These are phyloP conservation scores for Balanococcus diminutus DNA, from an alignment of 2,888 invertebrate genomes.

Conservation along the genomic window DNA sequence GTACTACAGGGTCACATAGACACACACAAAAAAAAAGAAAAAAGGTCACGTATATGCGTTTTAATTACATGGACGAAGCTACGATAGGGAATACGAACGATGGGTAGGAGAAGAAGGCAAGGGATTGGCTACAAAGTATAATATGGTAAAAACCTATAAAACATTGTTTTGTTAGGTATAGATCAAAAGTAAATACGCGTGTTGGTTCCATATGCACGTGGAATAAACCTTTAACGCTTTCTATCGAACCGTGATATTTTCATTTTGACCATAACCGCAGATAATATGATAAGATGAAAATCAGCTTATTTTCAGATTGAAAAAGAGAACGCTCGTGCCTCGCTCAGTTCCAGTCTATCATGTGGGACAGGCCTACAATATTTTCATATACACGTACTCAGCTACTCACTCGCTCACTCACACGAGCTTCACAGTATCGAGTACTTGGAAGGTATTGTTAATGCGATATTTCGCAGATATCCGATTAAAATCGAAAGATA, in stretches of 20 bases:
- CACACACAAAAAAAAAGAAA: not conserved
- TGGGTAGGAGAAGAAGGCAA: not conserved
- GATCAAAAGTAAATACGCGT: constrained; percentile 3
- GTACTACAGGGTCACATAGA: no score
- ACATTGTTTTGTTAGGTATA: not conserved
- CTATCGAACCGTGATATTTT: constrained; percentile 34
- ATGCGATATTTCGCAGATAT: constrained; percentile 24
- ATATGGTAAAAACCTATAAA: not conserved
- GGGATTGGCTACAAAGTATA: not conserved
- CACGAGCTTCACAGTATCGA: not conserved
- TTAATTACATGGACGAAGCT: not conserved
- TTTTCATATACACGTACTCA: no score
- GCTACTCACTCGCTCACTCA: not conserved
- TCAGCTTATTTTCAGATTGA: constrained; percentile 22
- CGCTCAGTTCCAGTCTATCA: not conserved
- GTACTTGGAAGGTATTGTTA: constrained; percentile 37
- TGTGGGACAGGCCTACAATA: no score
- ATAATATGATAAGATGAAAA: constrained; percentile 40
- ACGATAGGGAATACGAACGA: not conserved
- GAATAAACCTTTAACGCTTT: not conserved
- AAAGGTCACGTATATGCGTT: not conserved
- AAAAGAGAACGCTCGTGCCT: not conserved
- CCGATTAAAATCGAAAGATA: constrained; percentile 39
- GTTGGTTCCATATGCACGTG: not conserved
- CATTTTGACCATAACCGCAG: constrained; percentile 34